Evolutionary conservation across 2,797 vertebrate genomes (phyloP).

Genomic region (Diglossa cyanea): DNA sequence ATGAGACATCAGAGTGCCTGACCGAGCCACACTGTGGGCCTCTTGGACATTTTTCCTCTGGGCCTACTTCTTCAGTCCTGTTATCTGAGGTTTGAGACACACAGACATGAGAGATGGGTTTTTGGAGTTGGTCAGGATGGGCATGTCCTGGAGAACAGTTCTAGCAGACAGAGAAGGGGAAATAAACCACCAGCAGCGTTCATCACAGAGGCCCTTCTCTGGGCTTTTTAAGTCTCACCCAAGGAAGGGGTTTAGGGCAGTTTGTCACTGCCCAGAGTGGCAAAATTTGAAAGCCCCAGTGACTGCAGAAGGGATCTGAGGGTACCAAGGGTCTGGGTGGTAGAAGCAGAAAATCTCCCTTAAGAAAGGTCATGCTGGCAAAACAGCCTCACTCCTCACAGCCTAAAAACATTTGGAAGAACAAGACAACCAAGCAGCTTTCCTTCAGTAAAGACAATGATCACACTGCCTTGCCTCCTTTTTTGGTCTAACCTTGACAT

Average conservation of each 20-base stretch:
- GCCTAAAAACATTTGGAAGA: background rate
- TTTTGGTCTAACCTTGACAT: background rate
- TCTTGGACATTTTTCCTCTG: background rate
- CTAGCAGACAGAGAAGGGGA: background rate
- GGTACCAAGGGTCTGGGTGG: background rate
- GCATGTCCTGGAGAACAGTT: background rate
- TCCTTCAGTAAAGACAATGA: rapidly evolving
- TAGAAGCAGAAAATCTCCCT: background rate
- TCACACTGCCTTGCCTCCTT: background rate
- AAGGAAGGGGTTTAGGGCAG: background rate
- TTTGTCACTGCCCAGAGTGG: background rate
- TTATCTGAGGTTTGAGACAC: background rate
- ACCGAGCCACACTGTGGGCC: background rate
- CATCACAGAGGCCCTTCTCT: background rate
- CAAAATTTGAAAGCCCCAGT: background rate
- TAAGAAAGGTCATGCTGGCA: background rate
- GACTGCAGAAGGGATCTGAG: background rate
- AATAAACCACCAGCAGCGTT: background rate
- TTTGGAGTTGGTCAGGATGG: background rate
- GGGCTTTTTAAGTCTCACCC: background rate
- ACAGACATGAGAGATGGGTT: background rate
- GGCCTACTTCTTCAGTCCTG: background rate
- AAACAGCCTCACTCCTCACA: rapidly evolving
- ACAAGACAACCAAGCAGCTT: background rate
- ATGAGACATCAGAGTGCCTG: background rate